Percentiles rank a stretch among this genome's conserved stretches.
These are phyloP conservation scores for Hycleus cichorii DNA, from an alignment of 1,140 invertebrate species.

Conservation along the genomic window DNA sequence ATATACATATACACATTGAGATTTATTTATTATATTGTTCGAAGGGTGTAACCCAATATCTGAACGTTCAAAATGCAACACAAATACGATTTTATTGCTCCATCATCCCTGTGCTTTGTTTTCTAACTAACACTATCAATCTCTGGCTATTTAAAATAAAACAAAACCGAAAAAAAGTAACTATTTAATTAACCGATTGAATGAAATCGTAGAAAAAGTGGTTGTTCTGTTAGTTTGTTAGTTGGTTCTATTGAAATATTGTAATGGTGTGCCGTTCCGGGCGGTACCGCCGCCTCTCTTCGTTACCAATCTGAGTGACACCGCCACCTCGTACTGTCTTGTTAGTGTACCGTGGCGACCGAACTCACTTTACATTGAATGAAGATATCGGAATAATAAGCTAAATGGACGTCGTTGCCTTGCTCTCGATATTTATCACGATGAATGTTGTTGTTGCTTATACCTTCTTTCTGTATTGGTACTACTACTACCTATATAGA, in stretches of 20 bases:
- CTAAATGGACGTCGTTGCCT: conserved; percentile 30
- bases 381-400: conserved; percentile 41
- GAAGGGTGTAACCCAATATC: conserved; percentile 37
- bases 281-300: conserved; percentile 34
- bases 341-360: conserved; percentile 33
- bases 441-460: neutral
- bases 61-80: conserved; percentile 33
- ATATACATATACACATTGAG: neutral
- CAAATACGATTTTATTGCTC: conserved; percentile 35
- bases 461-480: too few species aligned
- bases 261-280: conserved; percentile 15
- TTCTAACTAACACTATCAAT: too few species aligned
- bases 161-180: too few species aligned
- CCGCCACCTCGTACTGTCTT: conserved; percentile 39
- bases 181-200: too few species aligned
- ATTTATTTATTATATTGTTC: conserved; percentile 37
- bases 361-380: conserved; percentile 40
- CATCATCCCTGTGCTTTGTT: neutral
- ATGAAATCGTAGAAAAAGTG: too few species aligned
- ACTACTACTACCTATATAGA: too few species aligned
- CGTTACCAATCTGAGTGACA: conserved; percentile 35
- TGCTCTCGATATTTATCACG: conserved; percentile 35
- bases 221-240: too few species aligned
- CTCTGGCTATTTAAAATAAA: too few species aligned
- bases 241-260: too few species aligned